Evolutionary conservation across 2,797 vertebrate species (phyloP), one percentile per base, ranked within the genome.

Genomic region (Schizothorax lantsangensis): DNA sequence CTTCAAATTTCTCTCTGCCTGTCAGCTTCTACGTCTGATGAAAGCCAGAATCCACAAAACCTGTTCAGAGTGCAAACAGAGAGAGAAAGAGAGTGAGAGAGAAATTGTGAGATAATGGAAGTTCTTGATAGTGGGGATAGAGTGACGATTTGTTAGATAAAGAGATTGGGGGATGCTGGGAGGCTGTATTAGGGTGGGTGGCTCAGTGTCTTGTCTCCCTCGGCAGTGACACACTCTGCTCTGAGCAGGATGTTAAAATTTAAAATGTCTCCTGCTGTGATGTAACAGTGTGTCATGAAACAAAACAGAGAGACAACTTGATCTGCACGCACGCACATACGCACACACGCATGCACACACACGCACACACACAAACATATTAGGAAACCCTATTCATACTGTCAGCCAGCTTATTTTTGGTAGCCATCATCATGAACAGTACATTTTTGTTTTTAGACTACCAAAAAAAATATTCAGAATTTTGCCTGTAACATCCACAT

Each of bases 161-260:
- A 73, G 68, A 43, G 52, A 73, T 15, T 30, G 49, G 66, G 49
- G 68, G 6, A 47, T 81, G 62, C 62, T 81, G 43, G 62, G 26
- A 81, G 43, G 15, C 81, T 54, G n/a, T 59, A 43, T 59, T 59
- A 59, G 69, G 54, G 38, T 45, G 69, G 68, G 36, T 2, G 36
- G 36, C 81, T 72, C 49, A 43, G 81, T 72, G 49, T 82, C 68
- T 72, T 59, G 36, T 59, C 52, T 79, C 54, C 5, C 81, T 83
- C 5, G 7, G 52, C 52, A 30, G 69, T 73, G 47, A 77, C n/a
- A 59, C 49, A 38, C 57, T 81, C 40, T 73, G 43, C 71, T 52
- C 54, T 73, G 69, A 79, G 43, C 30, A 80, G 68, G 69, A 86
- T 52, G 57, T 86, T 75, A 86, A 75, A 86, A 59, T 81, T 86